Conservation (phyloP, 2,797 vertebrate genomes). For the Thripadectes ignobilis region DNA sequence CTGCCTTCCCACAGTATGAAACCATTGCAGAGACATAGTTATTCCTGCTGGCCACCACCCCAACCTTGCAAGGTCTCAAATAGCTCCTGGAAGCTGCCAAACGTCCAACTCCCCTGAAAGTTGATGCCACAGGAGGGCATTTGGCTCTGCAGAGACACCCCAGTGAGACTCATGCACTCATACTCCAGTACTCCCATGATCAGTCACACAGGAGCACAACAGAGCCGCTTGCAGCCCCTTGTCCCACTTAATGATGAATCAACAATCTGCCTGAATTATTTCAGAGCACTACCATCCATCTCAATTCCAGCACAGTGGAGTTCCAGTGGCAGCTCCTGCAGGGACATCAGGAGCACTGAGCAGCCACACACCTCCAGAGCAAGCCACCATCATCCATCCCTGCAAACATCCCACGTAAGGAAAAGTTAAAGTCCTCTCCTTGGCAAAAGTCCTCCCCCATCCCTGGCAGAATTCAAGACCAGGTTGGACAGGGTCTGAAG, state of each 20-base stretch:
- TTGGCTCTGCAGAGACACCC: accelerated
- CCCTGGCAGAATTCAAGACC: neutral
- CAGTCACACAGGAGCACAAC: accelerated
- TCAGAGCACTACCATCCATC: neutral
- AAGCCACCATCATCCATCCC: neutral
- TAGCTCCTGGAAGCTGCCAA: neutral
- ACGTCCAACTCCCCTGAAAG: neutral
- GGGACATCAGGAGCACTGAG: neutral
- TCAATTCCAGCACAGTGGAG: neutral
- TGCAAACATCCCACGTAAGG: accelerated
- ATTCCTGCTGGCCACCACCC: neutral
- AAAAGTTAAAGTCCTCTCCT: neutral
- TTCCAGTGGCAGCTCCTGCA: neutral
- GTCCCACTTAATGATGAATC: too few relatives aligned
- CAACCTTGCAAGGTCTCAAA: neutral
- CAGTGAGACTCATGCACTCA: neutral
- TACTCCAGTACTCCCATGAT: neutral
- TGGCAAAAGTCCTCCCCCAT: neutral
- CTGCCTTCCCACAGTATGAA: neutral
- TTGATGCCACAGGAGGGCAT: neutral
- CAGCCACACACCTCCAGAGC: too few relatives aligned
- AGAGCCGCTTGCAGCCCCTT: neutral
- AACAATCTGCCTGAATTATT: neutral
- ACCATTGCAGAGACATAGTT: neutral
- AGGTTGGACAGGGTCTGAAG: neutral